Conservation (phyloP, 92 coral and sea anemone species). For the Actinostola sp. region DNA sequence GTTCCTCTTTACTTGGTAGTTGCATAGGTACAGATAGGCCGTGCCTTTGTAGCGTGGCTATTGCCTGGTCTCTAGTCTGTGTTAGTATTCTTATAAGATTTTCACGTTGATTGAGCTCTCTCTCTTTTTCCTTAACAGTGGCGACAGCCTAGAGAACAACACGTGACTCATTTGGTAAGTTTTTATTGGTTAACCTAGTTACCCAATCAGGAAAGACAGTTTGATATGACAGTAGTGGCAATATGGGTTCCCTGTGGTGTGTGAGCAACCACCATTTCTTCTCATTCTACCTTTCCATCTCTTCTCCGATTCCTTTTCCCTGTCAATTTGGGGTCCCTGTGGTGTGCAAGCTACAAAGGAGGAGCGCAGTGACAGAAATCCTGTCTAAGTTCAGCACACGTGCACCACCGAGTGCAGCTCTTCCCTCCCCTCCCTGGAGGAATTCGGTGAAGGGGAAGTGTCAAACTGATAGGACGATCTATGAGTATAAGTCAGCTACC, state of each 20-base stretch:
- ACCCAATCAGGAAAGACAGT: not conserved
- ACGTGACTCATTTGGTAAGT: no score
- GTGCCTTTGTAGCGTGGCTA: constrained; percentile 86
- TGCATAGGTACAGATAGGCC: constrained; percentile 89
- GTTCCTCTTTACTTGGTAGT: constrained; percentile 71
- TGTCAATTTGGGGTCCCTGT: no score
- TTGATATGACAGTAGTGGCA: not conserved
- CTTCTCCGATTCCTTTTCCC: no score
- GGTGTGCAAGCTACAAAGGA: no score
- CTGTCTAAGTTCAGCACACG: no score
- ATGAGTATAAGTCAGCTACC: constrained; percentile 37
- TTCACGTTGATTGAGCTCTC: constrained; percentile 80
- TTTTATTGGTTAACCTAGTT: no score
- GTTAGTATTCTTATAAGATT: constrained; percentile 82
- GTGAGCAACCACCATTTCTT: no score
- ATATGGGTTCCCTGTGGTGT: no score
- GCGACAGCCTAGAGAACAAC: constrained; percentile 63
- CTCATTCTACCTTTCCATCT: no score
- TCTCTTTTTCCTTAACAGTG: constrained; percentile 70
- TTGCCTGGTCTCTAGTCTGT: constrained; percentile 85
- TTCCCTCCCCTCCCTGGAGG: not conserved
- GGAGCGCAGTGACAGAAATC: no score
- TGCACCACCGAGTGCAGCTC: not conserved
- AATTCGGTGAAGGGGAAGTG: not conserved
- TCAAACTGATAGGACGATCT: not conserved